Base-by-base conservation (phyloP, 1,140 invertebrate genomes). In the Oreohelix idahoensis region DNA sequence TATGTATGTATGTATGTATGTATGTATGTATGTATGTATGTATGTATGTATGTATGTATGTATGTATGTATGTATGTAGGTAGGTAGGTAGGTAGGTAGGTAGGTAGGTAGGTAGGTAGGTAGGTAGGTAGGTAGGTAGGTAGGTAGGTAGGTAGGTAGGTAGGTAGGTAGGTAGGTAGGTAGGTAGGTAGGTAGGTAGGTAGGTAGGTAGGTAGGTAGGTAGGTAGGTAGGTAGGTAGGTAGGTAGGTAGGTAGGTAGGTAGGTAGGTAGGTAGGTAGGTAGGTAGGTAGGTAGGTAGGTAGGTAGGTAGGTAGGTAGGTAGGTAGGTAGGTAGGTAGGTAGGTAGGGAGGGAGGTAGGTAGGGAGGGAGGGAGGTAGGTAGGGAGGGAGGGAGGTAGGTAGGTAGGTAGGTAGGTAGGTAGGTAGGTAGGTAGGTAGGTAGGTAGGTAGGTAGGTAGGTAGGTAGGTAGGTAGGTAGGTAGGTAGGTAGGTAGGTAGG, bases 261-360 rank as follows among this genome's bases (percentile, higher is more conserved):
- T 53, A 53, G 51, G 51, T 53, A 53, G 51, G 51, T 53, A 53
- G 51, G 51, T 53, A 53, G 51, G 51, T 53, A 53, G 51, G 51
- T 53, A 53, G 51, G 51, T 53, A 53, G 51, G 51, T 53, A 53
- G 51, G 51, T 53, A 53, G 51, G 51, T 53, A 53, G 51, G 51
- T 53, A 53, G 51, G 51, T 53, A 53, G 51, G 51, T 53, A 53
- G 51, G 51, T 53, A 53, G 51, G 51, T 53, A 53, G 51, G 51
- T 53, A 53, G 51, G 51, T 53, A 53, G 51, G 51, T 53, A 53
- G 51, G 51, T 53, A 53, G 51, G n/a, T n/a, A n/a, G n/a, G n/a
- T n/a, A n/a, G n/a, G n/a, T n/a, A n/a, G n/a, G n/a, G n/a, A n/a
- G n/a, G n/a, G n/a, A n/a, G n/a, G n/a, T n/a, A n/a, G n/a, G n/a